Evolutionary conservation across 1,140 invertebrate genomes (phyloP).

Genomic region (Leptinotarsa lineolata): DNA sequence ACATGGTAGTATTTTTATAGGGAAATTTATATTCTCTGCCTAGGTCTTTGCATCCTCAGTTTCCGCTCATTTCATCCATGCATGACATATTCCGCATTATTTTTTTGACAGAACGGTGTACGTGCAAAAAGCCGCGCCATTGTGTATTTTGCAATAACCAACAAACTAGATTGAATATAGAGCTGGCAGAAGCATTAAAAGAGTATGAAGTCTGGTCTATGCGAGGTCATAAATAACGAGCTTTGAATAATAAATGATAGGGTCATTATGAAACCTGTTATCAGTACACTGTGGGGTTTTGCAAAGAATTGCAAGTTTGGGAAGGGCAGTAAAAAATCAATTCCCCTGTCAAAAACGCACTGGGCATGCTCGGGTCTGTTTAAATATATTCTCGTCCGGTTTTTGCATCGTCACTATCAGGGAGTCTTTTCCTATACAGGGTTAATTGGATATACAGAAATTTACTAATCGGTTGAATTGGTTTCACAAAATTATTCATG

Average conservation of each 20-base stretch:
- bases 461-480: too few relatives aligned
- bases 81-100: conserved; percentile 24
- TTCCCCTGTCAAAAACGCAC: conserved; percentile 31
- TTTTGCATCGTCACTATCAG: conserved; percentile 17
- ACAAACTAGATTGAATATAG: conserved; percentile 29
- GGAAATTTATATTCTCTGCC: too few relatives aligned
- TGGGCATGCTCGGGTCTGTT: conserved; percentile 31
- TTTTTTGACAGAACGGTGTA: conserved; percentile 17
- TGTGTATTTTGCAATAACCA: conserved; percentile 29
- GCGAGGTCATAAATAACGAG: conserved; percentile 44
- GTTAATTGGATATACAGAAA: too few relatives aligned
- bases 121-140: conserved; percentile 12
- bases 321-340: conserved; percentile 50
- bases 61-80: background rate
- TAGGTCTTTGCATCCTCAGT: background rate
- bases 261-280: conserved; percentile 49
- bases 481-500: too few relatives aligned
- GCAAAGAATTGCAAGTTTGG: conserved; percentile 48
- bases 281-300: conserved; percentile 46
- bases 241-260: conserved; percentile 46
- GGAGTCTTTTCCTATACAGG: background rate
- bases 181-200: conserved; percentile 28
- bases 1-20: too few relatives aligned
- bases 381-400: conserved; percentile 31
- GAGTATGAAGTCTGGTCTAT: conserved; percentile 39